Percentiles rank a stretch among this genome's conserved stretches.
These are phyloP conservation scores for Ardeotis arabs DNA, from an alignment of 2,113 vertebrate species.

Conservation along the genomic window DNA sequence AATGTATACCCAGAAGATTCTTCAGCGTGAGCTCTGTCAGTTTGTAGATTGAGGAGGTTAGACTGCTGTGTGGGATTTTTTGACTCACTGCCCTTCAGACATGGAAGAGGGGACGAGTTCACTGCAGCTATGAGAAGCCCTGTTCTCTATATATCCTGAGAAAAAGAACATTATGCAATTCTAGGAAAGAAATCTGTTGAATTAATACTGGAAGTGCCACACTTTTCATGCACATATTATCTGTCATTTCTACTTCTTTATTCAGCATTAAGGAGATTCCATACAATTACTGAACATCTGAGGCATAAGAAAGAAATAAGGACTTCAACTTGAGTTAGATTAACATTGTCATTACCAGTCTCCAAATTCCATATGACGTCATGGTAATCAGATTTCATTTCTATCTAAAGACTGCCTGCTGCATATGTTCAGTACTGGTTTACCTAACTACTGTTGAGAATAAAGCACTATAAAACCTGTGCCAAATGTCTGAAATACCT, in stretches of 20 bases:
- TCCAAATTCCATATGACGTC: conserved; percentile 2
- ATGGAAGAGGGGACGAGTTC: neutral
- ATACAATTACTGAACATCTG: neutral
- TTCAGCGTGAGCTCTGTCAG: neutral
- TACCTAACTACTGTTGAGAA: conserved; percentile 60
- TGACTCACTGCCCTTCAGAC: neutral
- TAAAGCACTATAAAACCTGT: conserved; percentile 60
- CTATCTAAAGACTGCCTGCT: conserved; percentile 29
- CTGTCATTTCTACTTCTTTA: neutral
- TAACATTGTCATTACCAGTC: neutral
- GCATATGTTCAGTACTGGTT: conserved; percentile 51
- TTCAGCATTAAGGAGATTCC: neutral
- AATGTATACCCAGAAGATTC: neutral
- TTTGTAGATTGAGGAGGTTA: neutral
- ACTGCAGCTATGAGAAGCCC: neutral
- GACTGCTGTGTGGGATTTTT: neutral
- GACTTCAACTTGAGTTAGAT: neutral
- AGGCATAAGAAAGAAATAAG: neutral
- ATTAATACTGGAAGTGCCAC: neutral
- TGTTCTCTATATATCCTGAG: neutral
- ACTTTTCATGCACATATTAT: neutral
- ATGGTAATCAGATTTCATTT: conserved; percentile 45
- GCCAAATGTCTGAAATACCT: neutral
- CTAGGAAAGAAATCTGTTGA: neutral
- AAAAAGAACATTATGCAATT: neutral